These are phyloP conservation scores for Corythornis madagascariensis DNA, from an alignment of 2,113 vertebrate genomes.

Conservation along the genomic window DNA sequence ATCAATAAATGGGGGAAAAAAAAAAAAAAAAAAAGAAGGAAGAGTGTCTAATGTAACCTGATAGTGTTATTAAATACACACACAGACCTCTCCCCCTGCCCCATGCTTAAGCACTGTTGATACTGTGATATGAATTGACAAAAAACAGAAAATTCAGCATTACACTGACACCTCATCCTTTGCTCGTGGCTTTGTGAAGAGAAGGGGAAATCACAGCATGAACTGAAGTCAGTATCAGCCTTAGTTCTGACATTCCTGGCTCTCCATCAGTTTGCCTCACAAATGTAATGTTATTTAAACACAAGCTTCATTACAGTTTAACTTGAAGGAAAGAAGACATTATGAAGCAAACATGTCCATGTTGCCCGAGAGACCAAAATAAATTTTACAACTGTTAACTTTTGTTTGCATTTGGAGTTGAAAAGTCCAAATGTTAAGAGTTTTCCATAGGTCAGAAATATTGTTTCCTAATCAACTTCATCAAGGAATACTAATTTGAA, in stretches of 20 bases:
- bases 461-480: neutral
- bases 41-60: conserved; percentile 45
- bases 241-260: conserved; percentile 56
- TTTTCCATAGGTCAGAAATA: neutral
- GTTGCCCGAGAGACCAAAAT: neutral
- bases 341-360: neutral
- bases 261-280: conserved; percentile 44
- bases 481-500: conserved; percentile 7
- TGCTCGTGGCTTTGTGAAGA: conserved; percentile 21
- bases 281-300: conserved; percentile 54
- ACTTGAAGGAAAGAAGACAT: neutral
- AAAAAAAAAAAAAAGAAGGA: neutral
- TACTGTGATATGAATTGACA: conserved; percentile 57
- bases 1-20: conserved; percentile 48
- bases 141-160: conserved; percentile 41
- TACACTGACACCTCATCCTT: conserved; percentile 25
- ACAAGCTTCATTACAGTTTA: conserved; percentile 5
- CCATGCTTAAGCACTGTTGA: conserved; percentile 10
- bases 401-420: neutral
- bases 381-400: neutral
- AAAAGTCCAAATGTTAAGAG: neutral
- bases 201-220: neutral
- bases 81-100: too few relatives aligned
- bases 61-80: conserved; percentile 61
- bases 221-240: conserved; percentile 20